Evolutionary conservation across 2,888 invertebrate genomes (phyloP).

Genomic region (Dione vanillae): DNA sequence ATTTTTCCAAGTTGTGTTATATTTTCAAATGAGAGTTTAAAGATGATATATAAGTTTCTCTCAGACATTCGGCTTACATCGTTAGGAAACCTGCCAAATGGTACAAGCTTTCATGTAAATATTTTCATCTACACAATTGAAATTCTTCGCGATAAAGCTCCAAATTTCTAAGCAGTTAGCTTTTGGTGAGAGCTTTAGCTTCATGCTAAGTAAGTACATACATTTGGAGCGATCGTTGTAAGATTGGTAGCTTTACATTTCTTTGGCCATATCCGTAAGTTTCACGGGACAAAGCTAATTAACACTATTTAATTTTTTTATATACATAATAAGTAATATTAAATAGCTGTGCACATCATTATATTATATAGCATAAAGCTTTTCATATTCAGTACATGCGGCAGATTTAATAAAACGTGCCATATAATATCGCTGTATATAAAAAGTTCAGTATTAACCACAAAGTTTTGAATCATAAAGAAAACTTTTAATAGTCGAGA

Average conservation of each 20-base stretch:
- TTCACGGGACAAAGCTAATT: too few relatives aligned
- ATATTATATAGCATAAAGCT: too few relatives aligned
- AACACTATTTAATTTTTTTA: too few relatives aligned
- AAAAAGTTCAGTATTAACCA: constrained; percentile 41
- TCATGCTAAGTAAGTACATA: background rate
- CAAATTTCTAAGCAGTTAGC: constrained; percentile 11
- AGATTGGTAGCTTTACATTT: too few relatives aligned
- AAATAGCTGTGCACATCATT: background rate
- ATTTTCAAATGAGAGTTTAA: constrained; percentile 18
- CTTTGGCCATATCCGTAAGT: too few relatives aligned
- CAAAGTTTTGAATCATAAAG: constrained; percentile 39
- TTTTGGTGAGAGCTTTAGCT: background rate
- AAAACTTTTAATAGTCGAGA: constrained; percentile 44
- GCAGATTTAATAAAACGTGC: constrained; percentile 26
- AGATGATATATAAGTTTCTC: constrained; percentile 22
- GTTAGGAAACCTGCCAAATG: constrained; percentile 31
- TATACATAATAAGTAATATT: background rate
- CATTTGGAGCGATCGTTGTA: too few relatives aligned
- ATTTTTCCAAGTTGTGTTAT: too few relatives aligned
- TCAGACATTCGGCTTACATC: constrained; percentile 17
- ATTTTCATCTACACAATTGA: constrained; percentile 28
- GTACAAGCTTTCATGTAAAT: constrained; percentile 22
- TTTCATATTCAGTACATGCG: constrained; percentile 12
- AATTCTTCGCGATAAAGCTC: constrained; percentile 20
- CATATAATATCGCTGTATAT: constrained; percentile 22